Percentiles rank a stretch among this genome's conserved stretches.
Conservation (phyloP, 2,113 vertebrate species). For the Arvicanthis niloticus region DNA sequence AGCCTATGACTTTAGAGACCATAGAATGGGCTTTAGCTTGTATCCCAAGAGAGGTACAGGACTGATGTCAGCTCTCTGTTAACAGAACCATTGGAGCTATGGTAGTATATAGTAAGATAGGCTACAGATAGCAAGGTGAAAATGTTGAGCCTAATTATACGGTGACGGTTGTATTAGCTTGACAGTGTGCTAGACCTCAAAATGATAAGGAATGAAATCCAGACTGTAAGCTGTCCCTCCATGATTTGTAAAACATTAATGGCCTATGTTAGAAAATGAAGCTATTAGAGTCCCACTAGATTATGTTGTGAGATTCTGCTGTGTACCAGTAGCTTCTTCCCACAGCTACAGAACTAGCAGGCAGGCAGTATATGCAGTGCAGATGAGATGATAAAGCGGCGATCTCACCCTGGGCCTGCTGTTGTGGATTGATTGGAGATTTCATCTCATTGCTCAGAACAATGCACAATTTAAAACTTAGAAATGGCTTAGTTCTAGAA, state of each 20-base stretch:
- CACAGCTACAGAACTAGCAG: neutral
- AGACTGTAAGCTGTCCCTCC: neutral
- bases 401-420: neutral
- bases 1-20: neutral
- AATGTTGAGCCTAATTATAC: neutral
- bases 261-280: constrained; percentile 23
- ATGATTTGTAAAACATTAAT: neutral
- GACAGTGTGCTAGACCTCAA: neutral
- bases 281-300: neutral
- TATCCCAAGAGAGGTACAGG: neutral
- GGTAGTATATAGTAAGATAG: neutral
- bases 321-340: neutral
- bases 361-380: no score
- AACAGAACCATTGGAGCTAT: neutral
- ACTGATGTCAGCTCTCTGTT: constrained; percentile 25
- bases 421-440: neutral
- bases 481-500: neutral
- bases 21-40: neutral
- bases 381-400: neutral
- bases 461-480: neutral
- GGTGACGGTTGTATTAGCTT: neutral
- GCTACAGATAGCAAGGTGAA: neutral
- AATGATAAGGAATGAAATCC: neutral
- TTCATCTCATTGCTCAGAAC: neutral
- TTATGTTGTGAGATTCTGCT: neutral